Conservation (phyloP, 2,888 invertebrate genomes). For the Drosophila neotestacea region DNA sequence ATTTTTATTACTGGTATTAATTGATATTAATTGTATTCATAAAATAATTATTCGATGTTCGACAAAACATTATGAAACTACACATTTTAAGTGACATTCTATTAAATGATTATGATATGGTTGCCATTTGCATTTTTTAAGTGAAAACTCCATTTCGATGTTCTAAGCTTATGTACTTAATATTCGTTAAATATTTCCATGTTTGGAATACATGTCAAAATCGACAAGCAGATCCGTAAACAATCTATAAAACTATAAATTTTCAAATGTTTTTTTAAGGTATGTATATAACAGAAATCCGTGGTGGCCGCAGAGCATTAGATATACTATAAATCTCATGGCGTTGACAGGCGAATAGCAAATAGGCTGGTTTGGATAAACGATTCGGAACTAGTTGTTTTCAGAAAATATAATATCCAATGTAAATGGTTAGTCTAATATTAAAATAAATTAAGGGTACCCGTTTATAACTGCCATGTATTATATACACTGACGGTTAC, state of each 20-base stretch:
- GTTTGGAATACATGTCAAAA: background rate
- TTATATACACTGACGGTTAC: background rate
- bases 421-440: background rate
- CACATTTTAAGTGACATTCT: too few relatives aligned
- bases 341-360: too few relatives aligned
- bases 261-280: too few relatives aligned
- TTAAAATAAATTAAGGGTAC: background rate
- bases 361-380: too few relatives aligned
- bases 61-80: background rate
- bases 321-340: too few relatives aligned
- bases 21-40: background rate
- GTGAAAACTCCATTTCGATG: background rate
- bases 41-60: constrained; percentile 4
- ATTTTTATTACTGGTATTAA: constrained; percentile 3
- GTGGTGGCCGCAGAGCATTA: too few relatives aligned
- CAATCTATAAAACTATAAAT: too few relatives aligned
- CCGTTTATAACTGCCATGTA: background rate
- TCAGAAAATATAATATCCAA: background rate
- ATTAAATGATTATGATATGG: too few relatives aligned
- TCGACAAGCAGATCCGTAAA: background rate
- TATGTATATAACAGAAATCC: too few relatives aligned
- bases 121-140: background rate
- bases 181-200: background rate
- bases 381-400: background rate
- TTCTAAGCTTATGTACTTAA: background rate